Evolutionary conservation across 2,113 vertebrate genomes (phyloP), one percentile per base, ranked within the genome.

Genomic region (Carollia perspicillata): DNA sequence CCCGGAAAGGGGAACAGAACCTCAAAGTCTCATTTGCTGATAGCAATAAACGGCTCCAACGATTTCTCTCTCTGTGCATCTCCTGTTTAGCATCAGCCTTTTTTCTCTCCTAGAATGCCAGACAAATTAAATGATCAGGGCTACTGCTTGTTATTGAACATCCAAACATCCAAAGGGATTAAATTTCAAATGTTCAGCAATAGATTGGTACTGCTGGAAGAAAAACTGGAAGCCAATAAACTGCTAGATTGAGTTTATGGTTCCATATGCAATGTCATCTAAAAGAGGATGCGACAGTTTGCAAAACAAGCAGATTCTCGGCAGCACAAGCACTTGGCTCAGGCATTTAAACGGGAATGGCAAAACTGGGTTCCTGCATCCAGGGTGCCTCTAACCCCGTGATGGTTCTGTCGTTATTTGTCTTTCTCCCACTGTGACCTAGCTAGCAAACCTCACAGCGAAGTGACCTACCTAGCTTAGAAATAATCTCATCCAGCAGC

Each of bases 111-210:
- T 63, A 65, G 47, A 10, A 96, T 94, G 26, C 49, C 92, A 96
- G 84, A 95, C 35, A 97, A 95, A 96, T 95, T 94, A 96, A 98
- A 97, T 95, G 9, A 97, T 96, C 42, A 95, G 86, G 95, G 47
- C 23, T 83, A 94, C 51, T 88, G 33, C 95, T 95, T 96, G 44
- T 77, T 97, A 96, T 35, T 84, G 92, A 97, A 90, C 37, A 97
- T 79, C 53, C 86, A 92, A 97, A 90, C 40, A 97, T 79, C 63
- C 86, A 93, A 96, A 91, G 40, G 63, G 51, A 85, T 97, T 98
- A 93, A 2, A 93, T 97, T 97, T 98, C 84, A 58, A 92, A 95
- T 93, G 97, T 63, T 95, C 87, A 93, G 77, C 75, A 90, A 77
- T 69, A 37, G 44, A 95, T 40, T 87, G 84, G 97, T 96, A 80